phyloP scores from a whole-genome alignment of 2,797 vertebrate species.

The Coracias cyanogaster region DNA sequence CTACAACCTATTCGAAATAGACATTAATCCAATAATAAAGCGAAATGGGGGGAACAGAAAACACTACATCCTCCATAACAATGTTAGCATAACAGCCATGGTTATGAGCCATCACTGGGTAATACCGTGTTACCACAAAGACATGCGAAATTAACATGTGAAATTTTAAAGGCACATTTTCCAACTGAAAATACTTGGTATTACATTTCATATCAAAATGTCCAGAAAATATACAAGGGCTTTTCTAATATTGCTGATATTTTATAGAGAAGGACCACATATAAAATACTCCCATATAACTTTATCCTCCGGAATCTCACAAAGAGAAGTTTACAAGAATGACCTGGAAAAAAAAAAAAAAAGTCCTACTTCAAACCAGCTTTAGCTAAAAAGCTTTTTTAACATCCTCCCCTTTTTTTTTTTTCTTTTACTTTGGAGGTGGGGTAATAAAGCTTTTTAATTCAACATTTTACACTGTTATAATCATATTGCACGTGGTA shows the following conservation, averaged over 20 bases:
- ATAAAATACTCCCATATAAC: background rate
- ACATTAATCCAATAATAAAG: slow-evolving; percentile 11
- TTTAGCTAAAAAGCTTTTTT: background rate
- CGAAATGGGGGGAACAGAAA: background rate
- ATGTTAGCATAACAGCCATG: background rate
- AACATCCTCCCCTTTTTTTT: too few species aligned
- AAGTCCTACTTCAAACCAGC: background rate
- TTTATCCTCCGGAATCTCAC: background rate
- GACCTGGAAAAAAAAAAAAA: background rate
- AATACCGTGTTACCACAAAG: background rate
- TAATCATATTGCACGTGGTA: background rate
- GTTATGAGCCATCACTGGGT: background rate
- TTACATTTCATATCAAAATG: background rate
- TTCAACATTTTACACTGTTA: background rate
- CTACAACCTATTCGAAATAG: slow-evolving; percentile 25
- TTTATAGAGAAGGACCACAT: background rate
- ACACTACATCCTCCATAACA: background rate
- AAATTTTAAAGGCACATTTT: background rate
- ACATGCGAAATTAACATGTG: background rate
- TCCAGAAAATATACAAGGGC: background rate
- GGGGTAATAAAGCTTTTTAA: background rate
- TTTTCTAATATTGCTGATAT: background rate
- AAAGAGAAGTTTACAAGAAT: background rate
- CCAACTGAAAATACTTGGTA: background rate
- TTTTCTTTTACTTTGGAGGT: background rate